A percentile compares a stretch with the other conserved stretches of the same genome.
phyloP scores from a whole-genome alignment of 2,888 invertebrate genomes.

The Eupeodes luniger region DNA sequence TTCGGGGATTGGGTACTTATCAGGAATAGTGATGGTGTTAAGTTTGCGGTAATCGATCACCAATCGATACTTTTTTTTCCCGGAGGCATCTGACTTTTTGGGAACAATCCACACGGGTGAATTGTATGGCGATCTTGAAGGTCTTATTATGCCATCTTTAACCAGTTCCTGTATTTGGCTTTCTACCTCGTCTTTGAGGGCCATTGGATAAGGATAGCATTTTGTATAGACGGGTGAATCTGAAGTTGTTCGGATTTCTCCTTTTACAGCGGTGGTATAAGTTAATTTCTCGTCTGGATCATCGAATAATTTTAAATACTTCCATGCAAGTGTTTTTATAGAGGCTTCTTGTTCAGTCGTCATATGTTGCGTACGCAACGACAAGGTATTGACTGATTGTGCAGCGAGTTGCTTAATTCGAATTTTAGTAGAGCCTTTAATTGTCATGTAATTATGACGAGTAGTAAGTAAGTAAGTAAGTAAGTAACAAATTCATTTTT shows the following conservation, averaged over 20 bases:
- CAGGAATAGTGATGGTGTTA: background rate
- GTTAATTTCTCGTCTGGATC: too few species aligned
- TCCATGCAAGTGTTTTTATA: background rate
- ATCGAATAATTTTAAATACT: background rate
- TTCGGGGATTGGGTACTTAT: background rate
- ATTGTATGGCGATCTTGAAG: too few species aligned
- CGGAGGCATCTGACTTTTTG: background rate
- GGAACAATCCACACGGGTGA: too few species aligned
- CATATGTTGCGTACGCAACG: background rate
- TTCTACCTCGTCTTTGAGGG: too few species aligned
- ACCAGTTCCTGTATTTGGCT: too few species aligned
- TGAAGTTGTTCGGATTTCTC: too few species aligned
- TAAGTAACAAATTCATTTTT: too few species aligned
- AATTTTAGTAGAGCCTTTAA: background rate
- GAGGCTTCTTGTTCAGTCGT: background rate
- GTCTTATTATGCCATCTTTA: too few species aligned
- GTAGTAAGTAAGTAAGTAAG: too few species aligned
- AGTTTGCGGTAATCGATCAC: background rate
- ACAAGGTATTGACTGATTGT: background rate
- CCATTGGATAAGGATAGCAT: too few species aligned
- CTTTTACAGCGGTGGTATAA: too few species aligned
- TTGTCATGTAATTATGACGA: background rate
- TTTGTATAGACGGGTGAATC: too few species aligned
- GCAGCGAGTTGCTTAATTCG: slow-evolving; percentile 3
- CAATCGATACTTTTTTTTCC: background rate